Percentiles rank a stretch among this genome's conserved stretches.
phyloP scores from a whole-genome alignment of 1,140 invertebrate species.

The Thaumetopoea pityocampa region DNA sequence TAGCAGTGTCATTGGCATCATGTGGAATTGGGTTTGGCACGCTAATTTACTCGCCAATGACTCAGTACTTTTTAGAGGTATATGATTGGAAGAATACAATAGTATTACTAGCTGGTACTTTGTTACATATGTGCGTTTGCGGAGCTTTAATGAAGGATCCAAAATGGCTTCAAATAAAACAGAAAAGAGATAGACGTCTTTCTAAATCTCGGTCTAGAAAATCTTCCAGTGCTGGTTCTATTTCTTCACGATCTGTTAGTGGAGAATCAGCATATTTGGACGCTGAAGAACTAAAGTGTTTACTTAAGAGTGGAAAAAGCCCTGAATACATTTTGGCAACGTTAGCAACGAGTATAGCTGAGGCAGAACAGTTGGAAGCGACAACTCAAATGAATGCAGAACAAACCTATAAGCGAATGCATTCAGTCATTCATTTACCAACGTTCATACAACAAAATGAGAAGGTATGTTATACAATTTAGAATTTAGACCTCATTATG shows the following conservation, averaged over 20 bases:
- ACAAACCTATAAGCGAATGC: conserved; percentile 41
- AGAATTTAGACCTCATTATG: too few species aligned
- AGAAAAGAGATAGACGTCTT: conserved; percentile 39
- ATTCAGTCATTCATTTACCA: conserved; percentile 58
- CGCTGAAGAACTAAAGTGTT: conserved; percentile 48
- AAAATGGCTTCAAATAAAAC: conserved; percentile 79
- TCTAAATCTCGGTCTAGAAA: conserved; percentile 41
- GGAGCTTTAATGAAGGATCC: conserved; percentile 91
- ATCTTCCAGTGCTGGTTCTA: conserved; percentile 49
- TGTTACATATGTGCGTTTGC: conserved; percentile 92
- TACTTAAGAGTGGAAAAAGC: conserved; percentile 55
- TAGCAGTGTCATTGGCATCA: conserved; percentile 83
- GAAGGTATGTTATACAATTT: too few species aligned
- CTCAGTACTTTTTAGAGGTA: conserved; percentile 80
- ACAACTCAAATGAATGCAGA: conserved; percentile 60
- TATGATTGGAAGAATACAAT: conserved; percentile 91
- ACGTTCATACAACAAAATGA: conserved; percentile 61
- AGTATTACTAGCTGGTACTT: conserved; percentile 85
- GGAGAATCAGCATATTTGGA: conserved; percentile 52
- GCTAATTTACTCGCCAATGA: conserved; percentile 88
- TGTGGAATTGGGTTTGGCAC: conserved; percentile 73
- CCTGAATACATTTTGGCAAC: conserved; percentile 60
- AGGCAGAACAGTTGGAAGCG: conserved; percentile 54
- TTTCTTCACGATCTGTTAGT: conserved; percentile 50
- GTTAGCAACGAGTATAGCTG: conserved; percentile 47